These are phyloP conservation scores for Bursaphelenchus okinawaensis DNA, from an alignment of 2,888 invertebrate species.

Conservation along the genomic window DNA sequence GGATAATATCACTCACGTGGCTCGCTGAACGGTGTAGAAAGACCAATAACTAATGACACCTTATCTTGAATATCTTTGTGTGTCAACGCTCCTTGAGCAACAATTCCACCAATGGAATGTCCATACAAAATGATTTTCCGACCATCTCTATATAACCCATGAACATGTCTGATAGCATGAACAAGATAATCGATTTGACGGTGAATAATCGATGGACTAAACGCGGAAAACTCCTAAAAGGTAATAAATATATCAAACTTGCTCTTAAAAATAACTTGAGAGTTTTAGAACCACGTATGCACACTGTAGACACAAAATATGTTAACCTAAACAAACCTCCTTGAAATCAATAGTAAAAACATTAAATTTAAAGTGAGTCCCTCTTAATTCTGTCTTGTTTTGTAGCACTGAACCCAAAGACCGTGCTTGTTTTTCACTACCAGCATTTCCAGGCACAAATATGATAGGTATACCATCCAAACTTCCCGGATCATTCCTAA, in stretches of 20 bases:
- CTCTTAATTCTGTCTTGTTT: constrained; percentile 71
- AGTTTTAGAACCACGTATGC: constrained; percentile 3
- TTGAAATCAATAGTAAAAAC: constrained; percentile 84
- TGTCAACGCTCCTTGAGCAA: constrained; percentile 72
- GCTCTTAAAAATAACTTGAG: neutral
- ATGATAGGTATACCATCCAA: constrained; percentile 32
- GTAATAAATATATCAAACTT: neutral
- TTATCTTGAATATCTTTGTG: constrained; percentile 64
- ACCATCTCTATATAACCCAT: constrained; percentile 68
- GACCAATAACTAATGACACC: constrained; percentile 71
- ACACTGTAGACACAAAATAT: neutral
- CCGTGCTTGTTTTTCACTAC: constrained; percentile 64
- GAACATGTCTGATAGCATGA: constrained; percentile 59
- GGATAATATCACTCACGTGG: constrained; percentile 60
- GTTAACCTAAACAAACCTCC: constrained; percentile 62
- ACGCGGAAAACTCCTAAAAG: constrained; percentile 30
- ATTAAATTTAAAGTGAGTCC: constrained; percentile 75
- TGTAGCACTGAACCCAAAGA: constrained; percentile 87
- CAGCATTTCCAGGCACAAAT: constrained; percentile 37
- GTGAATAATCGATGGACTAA: constrained; percentile 42
- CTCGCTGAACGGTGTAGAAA: constrained; percentile 76
- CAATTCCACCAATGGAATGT: constrained; percentile 88
- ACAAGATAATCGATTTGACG: constrained; percentile 58
- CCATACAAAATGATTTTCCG: constrained; percentile 77
- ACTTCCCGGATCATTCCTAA: constrained; percentile 14